These are phyloP conservation scores for Podarcis cretensis DNA, from an alignment of 2,113 vertebrate species.

Conservation along the genomic window DNA sequence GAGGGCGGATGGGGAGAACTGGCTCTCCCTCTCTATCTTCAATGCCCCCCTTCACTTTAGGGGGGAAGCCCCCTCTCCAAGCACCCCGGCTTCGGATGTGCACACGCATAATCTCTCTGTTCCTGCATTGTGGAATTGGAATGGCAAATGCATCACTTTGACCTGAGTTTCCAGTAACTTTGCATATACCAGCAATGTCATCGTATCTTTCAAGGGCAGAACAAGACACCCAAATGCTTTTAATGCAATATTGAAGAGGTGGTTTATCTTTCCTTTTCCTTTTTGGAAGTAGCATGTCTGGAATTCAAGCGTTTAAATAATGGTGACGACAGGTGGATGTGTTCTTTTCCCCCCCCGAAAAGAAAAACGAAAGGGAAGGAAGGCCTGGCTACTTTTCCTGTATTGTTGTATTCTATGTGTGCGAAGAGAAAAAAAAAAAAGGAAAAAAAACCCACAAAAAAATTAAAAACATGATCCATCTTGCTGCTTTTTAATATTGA, in stretches of 20 bases:
- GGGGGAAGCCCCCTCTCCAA: slow-evolving; percentile 34
- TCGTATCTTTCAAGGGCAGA: slow-evolving; percentile 58
- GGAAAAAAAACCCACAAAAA: background rate
- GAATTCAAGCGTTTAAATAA: slow-evolving; percentile 81
- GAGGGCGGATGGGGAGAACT: slow-evolving; percentile 41
- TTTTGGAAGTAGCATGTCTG: slow-evolving; percentile 81
- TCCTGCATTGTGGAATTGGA: slow-evolving; percentile 53
- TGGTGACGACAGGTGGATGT: slow-evolving; percentile 67
- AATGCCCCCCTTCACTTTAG: slow-evolving; percentile 41
- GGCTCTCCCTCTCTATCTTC: slow-evolving; percentile 37
- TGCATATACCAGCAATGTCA: slow-evolving; percentile 65
- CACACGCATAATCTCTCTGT: slow-evolving; percentile 29
- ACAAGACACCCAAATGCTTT: slow-evolving; percentile 79
- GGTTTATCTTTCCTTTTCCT: slow-evolving; percentile 38
- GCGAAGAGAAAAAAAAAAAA: slow-evolving; percentile 31
- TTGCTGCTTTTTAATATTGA: slow-evolving; percentile 55
- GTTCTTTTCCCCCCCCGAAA: slow-evolving; percentile 73
- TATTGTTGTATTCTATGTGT: slow-evolving; percentile 40
- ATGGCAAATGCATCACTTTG: slow-evolving; percentile 46
- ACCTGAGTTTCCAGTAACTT: slow-evolving; percentile 67
- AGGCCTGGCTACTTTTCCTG: slow-evolving; percentile 64
- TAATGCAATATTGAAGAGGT: slow-evolving; percentile 78
- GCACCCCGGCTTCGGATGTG: slow-evolving; percentile 53
- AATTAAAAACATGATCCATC: slow-evolving; percentile 28
- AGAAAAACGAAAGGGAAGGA: slow-evolving; percentile 47